phyloP scores from a whole-genome alignment of 2,797 vertebrate species.

The Leptatherina wallacei region DNA sequence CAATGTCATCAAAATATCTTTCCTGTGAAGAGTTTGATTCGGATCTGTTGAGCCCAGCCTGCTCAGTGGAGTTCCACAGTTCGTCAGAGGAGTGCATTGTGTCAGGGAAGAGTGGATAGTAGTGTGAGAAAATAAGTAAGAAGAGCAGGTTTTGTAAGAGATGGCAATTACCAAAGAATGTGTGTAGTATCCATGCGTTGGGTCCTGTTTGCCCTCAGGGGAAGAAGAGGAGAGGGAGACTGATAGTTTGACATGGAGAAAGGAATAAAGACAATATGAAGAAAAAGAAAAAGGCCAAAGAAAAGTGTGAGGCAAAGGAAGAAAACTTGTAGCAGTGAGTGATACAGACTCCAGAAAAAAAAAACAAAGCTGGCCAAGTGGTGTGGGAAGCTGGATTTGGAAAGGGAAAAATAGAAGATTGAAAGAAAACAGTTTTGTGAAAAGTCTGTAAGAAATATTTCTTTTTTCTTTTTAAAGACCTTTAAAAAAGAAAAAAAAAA shows the following conservation, averaged over 20 bases:
- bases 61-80: slow-evolving; percentile 76
- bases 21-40: slow-evolving; percentile 73
- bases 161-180: slow-evolving; percentile 19
- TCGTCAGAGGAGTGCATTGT: slow-evolving; percentile 67
- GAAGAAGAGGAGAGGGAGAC: not conserved
- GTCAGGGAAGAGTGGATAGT: not conserved
- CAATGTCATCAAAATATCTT: slow-evolving; percentile 11
- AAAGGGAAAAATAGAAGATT: not conserved
- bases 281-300: no score
- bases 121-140: slow-evolving; percentile 5
- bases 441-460: not conserved
- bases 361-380: not conserved
- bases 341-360: not conserved
- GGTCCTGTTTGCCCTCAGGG: slow-evolving; percentile 16
- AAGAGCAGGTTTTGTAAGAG: slow-evolving; percentile 7
- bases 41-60: slow-evolving; percentile 71
- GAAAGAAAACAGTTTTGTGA: not conserved
- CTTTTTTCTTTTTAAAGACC: not conserved
- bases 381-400: not conserved
- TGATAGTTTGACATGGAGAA: not conserved
- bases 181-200: not conserved
- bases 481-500: not conserved
- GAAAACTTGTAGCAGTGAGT: not conserved
- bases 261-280: not conserved
- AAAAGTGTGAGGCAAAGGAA: not conserved